phyloP scores from a whole-genome alignment of 2,797 vertebrate species.

The Cercopithecus petaurista region DNA sequence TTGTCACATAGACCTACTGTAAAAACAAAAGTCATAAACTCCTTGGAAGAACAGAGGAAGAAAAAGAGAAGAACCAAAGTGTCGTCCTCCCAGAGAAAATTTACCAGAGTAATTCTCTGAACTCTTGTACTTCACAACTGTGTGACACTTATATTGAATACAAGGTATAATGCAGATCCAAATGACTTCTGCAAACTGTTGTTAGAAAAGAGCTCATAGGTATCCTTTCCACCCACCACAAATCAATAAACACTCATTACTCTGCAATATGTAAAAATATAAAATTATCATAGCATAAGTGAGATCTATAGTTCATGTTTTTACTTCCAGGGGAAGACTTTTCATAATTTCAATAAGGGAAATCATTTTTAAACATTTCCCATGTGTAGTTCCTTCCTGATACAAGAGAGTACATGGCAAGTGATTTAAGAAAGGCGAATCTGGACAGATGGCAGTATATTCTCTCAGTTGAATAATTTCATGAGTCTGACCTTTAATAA shows the following conservation, averaged over 20 bases:
- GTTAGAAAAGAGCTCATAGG: background rate
- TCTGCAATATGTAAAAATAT: background rate
- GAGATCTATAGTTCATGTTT: background rate
- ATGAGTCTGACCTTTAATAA: conserved; percentile 41
- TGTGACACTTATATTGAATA: background rate
- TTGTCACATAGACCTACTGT: background rate
- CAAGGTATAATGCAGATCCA: background rate
- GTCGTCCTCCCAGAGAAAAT: background rate
- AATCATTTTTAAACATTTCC: background rate
- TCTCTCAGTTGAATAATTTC: conserved; percentile 24
- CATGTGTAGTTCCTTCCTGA: background rate
- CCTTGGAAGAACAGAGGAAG: background rate
- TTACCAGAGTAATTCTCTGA: background rate
- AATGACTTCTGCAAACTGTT: background rate
- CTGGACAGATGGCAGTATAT: background rate
- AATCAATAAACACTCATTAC: background rate
- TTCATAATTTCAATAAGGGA: background rate
- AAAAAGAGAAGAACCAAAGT: background rate
- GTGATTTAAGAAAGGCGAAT: background rate
- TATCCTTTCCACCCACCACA: background rate
- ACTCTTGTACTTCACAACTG: background rate
- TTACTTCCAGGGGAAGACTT: background rate
- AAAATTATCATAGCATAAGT: background rate
- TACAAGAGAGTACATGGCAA: background rate
- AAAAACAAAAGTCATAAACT: background rate